Evolutionary conservation across 1,140 invertebrate species (phyloP).

Genomic region (Lethrus apterus): DNA sequence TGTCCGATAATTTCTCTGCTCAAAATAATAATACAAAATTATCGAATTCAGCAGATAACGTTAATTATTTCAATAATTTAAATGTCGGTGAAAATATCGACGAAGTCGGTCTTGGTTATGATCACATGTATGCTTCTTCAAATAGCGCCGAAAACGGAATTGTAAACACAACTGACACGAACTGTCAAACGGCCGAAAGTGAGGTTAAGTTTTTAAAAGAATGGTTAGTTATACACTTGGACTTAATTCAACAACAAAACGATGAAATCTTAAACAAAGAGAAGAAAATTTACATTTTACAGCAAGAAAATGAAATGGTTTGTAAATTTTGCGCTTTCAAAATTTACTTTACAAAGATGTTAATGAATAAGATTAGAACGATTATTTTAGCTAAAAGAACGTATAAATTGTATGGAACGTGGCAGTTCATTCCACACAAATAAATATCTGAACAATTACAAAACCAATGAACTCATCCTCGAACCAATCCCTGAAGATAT

Average conservation of each 20-base stretch:
- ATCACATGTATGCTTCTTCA: slow-evolving; percentile 37
- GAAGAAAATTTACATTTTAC: slow-evolving; percentile 51
- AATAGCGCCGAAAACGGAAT: slow-evolving; percentile 26
- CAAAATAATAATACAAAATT: slow-evolving; percentile 37
- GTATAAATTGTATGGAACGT: slow-evolving; percentile 49
- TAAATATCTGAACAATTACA: slow-evolving; percentile 17
- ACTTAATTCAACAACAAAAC: slow-evolving; percentile 66
- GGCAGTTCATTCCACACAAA: slow-evolving; percentile 42
- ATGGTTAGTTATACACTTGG: slow-evolving; percentile 60
- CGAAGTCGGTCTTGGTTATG: slow-evolving; percentile 28
- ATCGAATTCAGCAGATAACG: slow-evolving; percentile 27
- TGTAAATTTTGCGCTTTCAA: too few species aligned
- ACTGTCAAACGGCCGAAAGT: slow-evolving; percentile 45
- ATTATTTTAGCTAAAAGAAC: slow-evolving; percentile 48
- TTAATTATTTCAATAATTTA: slow-evolving; percentile 26
- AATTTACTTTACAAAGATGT: background rate
- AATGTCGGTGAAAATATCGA: slow-evolving; percentile 20
- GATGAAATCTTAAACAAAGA: slow-evolving; percentile 62
- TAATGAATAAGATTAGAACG: background rate
- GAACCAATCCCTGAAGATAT: slow-evolving; percentile 30
- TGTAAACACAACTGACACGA: slow-evolving; percentile 29
- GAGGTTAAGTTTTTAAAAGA: slow-evolving; percentile 58
- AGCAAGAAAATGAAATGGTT: slow-evolving; percentile 61
- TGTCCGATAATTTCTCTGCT: slow-evolving; percentile 39
- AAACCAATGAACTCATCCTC: slow-evolving; percentile 9